Percentiles rank a stretch among this genome's conserved stretches.
phyloP scores from a whole-genome alignment of 2,797 vertebrate species.

The Emydoidea blandingii region DNA sequence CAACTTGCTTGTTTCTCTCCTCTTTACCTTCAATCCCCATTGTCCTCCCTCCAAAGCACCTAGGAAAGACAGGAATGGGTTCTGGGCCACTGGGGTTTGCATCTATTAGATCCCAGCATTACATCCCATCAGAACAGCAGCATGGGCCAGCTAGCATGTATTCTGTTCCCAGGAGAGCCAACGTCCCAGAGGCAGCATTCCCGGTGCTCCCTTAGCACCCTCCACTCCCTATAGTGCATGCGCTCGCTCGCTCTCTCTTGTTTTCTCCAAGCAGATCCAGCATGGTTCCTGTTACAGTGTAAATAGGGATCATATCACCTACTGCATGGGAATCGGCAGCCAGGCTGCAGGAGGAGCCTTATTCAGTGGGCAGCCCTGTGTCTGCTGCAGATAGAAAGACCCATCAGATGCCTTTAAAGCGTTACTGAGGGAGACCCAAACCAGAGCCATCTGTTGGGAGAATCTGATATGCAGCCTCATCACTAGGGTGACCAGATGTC shows the following conservation, averaged over 20 bases:
- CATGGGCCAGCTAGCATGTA: neutral
- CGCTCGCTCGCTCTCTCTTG: neutral
- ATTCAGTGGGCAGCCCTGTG: neutral
- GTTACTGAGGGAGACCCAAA: neutral
- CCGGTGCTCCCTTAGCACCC: neutral
- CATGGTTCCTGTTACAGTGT: neutral
- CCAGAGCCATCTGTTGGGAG: neutral
- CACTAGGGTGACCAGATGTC: no score
- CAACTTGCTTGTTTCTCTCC: neutral
- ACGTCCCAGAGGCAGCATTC: neutral
- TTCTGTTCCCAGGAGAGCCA: neutral
- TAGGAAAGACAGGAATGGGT: neutral
- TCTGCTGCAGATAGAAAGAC: slow-evolving; percentile 30
- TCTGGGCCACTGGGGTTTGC: no score
- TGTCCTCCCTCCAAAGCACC: neutral
- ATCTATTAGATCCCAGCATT: neutral
- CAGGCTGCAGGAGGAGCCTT: neutral
- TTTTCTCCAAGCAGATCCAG: neutral
- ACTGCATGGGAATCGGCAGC: accelerated
- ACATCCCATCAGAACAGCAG: neutral
- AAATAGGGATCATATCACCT: neutral
- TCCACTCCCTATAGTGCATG: neutral
- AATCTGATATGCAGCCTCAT: neutral
- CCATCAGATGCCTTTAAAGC: neutral
- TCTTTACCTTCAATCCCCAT: neutral